Conservation (phyloP, 2,113 vertebrate genomes). For the Menura novaehollandiae region DNA sequence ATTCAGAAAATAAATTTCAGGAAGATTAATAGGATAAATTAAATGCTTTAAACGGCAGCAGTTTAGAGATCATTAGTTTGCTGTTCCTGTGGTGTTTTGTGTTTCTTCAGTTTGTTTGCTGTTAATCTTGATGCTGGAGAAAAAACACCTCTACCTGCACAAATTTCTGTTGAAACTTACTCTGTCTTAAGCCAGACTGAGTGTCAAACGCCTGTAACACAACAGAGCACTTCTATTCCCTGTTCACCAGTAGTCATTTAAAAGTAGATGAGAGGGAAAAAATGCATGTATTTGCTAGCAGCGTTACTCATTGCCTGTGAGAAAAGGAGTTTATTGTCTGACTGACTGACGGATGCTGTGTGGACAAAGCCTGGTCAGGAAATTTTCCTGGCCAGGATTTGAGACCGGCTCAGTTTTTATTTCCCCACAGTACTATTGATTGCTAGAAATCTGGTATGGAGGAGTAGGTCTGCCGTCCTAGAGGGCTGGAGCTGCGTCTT, state of each 20-base stretch:
- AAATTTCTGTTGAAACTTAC: background rate
- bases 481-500: background rate
- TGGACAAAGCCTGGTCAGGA: background rate
- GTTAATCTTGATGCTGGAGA: background rate
- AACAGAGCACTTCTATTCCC: background rate
- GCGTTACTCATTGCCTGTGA: background rate
- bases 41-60: background rate
- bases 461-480: background rate
- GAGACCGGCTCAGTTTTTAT: background rate
- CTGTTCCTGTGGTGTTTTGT: background rate
- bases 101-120: background rate
- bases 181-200: background rate
- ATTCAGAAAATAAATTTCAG: slow-evolving; percentile 11
- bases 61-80: background rate
- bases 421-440: background rate
- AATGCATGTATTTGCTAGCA: background rate
- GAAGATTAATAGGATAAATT: background rate
- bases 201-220: background rate
- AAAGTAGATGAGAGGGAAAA: background rate
- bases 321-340: background rate
- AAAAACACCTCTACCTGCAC: background rate
- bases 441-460: background rate
- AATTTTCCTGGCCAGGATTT: background rate
- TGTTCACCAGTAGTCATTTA: background rate
- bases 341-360: background rate